Percentiles rank a stretch among this genome's conserved stretches.
Evolutionary conservation across 2,797 vertebrate species (phyloP).

Genomic region (Balearica regulorum): DNA sequence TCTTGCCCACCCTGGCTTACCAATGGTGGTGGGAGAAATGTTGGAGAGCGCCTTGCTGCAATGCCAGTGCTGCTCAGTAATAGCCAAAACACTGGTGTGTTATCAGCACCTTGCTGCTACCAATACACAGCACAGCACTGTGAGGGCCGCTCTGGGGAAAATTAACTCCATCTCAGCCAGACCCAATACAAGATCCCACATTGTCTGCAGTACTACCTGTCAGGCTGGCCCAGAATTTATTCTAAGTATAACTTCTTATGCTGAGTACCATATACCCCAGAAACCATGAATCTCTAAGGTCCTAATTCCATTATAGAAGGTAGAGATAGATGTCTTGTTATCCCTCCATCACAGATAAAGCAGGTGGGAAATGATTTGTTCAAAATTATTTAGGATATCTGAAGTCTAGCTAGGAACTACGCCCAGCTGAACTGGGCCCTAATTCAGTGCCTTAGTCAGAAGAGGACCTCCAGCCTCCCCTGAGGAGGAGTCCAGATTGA

Average conservation of each 20-base stretch:
- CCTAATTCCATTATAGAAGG: background rate
- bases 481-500: background rate
- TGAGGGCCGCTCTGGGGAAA: too few relatives aligned
- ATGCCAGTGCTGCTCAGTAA: too few relatives aligned
- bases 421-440: background rate
- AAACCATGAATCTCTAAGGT: background rate
- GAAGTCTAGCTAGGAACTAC: background rate
- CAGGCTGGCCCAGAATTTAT: background rate
- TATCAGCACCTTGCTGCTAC: too few relatives aligned
- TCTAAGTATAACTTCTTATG: background rate
- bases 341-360: background rate
- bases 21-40: too few relatives aligned
- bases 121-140: too few relatives aligned
- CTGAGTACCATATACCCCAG: background rate
- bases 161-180: too few relatives aligned
- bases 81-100: too few relatives aligned
- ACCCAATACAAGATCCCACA: background rate
- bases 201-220: background rate
- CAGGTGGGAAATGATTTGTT: background rate
- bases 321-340: background rate
- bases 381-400: background rate
- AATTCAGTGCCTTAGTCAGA: background rate
- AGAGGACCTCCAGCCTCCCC: background rate
- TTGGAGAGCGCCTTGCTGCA: too few relatives aligned
- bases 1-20: too few relatives aligned